Conservation (phyloP, 2,113 vertebrate species). For the Clarias macrocephalus region DNA sequence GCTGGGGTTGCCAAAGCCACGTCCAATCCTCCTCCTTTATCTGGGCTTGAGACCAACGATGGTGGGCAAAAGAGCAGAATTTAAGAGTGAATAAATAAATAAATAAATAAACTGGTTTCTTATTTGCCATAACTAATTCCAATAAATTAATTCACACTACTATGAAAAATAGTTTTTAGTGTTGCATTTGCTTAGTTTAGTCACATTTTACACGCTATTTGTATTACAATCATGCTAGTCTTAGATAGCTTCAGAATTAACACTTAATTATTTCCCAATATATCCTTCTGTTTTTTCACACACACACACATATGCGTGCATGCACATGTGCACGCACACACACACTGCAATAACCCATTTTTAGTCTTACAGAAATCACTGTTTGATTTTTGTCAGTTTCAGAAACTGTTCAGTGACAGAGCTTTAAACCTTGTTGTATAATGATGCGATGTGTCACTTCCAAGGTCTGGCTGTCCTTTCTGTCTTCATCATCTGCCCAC, state of each 20-base stretch:
- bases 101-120: neutral
- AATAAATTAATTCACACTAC: neutral
- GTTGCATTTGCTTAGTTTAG: neutral
- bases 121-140: neutral
- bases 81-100: too few relatives aligned
- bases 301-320: too few relatives aligned
- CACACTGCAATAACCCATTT: neutral
- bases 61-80: too few relatives aligned
- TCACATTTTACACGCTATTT: too few relatives aligned
- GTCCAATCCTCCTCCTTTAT: too few relatives aligned
- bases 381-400: neutral
- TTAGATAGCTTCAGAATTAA: neutral
- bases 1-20: too few relatives aligned
- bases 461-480: neutral
- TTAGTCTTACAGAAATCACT: slow-evolving; percentile 14
- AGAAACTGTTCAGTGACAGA: too few relatives aligned
- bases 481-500: neutral
- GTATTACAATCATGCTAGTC: neutral
- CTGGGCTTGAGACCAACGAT: too few relatives aligned
- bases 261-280: too few relatives aligned
- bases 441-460: neutral
- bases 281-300: neutral
- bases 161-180: neutral
- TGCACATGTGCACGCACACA: too few relatives aligned
- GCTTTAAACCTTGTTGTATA: neutral